A percentile compares a stretch with the other conserved stretches of the same genome.
phyloP scores from a whole-genome alignment of 2,888 invertebrate species.

The Pogonocherus hispidulus region DNA sequence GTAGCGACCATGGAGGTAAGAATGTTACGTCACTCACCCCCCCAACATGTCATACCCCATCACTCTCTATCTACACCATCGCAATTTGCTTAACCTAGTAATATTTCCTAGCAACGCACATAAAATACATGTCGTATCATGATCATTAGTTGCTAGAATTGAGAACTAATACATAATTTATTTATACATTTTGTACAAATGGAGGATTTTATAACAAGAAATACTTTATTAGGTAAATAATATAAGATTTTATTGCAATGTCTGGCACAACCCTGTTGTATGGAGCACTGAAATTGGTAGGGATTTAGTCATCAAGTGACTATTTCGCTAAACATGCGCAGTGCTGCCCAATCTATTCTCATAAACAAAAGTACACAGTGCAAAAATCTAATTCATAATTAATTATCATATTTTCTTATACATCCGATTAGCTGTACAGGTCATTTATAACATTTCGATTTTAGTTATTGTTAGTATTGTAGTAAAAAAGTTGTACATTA shows the following conservation, averaged over 20 bases:
- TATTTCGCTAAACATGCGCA: constrained; percentile 25
- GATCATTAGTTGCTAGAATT: constrained; percentile 50
- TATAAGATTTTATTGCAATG: constrained; percentile 49
- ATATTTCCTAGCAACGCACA: constrained; percentile 55
- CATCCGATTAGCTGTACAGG: no score
- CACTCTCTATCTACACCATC: constrained; percentile 63
- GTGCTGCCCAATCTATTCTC: constrained; percentile 5
- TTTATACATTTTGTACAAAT: constrained; percentile 56
- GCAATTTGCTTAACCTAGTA: constrained; percentile 66
- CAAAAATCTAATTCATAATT: no score
- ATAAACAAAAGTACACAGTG: no score
- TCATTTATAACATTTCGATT: no score
- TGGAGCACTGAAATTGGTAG: constrained; percentile 56
- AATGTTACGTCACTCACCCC: constrained; percentile 45
- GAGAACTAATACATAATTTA: constrained; percentile 58
- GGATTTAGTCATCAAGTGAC: constrained; percentile 36
- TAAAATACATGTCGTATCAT: constrained; percentile 29
- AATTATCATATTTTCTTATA: no score
- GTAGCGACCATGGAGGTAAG: constrained; percentile 91
- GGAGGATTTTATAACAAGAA: constrained; percentile 60
- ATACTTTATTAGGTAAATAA: constrained; percentile 61
- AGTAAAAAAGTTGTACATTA: no score
- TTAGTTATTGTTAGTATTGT: no score
- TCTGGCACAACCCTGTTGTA: constrained; percentile 57
- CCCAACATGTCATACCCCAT: constrained; percentile 36